Conservation (phyloP, 1,140 invertebrate species). For the Drosophila pseudoananassae region DNA sequence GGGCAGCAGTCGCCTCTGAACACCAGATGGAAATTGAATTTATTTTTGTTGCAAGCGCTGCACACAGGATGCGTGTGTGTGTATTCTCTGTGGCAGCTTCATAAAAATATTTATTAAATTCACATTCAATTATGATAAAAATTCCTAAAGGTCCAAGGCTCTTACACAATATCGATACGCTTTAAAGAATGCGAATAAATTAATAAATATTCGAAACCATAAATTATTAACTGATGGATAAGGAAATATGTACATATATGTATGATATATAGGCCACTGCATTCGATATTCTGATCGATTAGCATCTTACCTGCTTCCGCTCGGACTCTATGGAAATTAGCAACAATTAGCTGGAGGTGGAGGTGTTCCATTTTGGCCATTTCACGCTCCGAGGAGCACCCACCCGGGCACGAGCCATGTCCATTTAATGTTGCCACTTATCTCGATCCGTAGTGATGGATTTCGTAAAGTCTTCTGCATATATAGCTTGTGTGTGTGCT, state of each 20-base stretch:
- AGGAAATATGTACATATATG: conserved; percentile 11
- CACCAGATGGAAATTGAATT: conserved; percentile 38
- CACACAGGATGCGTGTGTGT: neutral
- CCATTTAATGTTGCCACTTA: conserved; percentile 37
- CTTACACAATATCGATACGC: neutral
- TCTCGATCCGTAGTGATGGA: conserved; percentile 40
- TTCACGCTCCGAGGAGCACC: conserved; percentile 30
- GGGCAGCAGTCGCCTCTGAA: neutral
- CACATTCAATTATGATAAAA: neutral
- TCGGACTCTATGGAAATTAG: conserved; percentile 21
- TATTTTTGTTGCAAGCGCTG: conserved; percentile 17
- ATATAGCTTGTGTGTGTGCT: neutral
- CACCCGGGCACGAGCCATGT: conserved; percentile 31
- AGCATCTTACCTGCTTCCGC: conserved; percentile 13
- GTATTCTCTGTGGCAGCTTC: neutral
- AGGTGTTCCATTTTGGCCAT: conserved; percentile 21
- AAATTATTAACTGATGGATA: neutral
- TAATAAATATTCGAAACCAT: neutral
- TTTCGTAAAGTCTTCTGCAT: conserved; percentile 29
- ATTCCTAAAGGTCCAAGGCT: neutral
- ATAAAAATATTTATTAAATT: conserved; percentile 10
- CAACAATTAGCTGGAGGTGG: conserved; percentile 20
- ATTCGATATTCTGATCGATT: conserved; percentile 38
- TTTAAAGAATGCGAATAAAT: neutral
- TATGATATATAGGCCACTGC: conserved; percentile 11